These are phyloP conservation scores for Lochmaea capreae DNA, from an alignment of 2,888 invertebrate genomes.

Conservation along the genomic window DNA sequence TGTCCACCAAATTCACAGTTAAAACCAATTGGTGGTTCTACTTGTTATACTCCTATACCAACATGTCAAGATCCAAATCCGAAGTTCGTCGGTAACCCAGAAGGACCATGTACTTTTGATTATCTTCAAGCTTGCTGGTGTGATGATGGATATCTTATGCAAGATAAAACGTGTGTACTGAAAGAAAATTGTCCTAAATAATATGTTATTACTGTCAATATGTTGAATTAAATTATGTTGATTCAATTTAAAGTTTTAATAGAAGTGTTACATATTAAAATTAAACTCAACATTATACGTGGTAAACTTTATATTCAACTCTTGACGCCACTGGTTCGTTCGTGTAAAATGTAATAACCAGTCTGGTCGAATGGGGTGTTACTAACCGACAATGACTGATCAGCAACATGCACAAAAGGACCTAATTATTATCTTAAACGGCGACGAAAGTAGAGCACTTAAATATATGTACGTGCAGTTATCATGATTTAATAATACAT, in stretches of 20 bases:
- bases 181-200: not conserved
- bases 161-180: not conserved
- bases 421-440: constrained; percentile 28
- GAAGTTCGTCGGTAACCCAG: not conserved
- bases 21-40: not conserved
- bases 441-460: constrained; percentile 8
- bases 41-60: not conserved
- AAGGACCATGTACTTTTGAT: not conserved
- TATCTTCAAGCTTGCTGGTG: not conserved
- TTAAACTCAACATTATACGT: no score
- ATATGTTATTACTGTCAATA: not conserved
- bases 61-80: not conserved
- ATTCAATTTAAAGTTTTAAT: no score
- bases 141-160: not conserved
- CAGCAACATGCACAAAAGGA: constrained; percentile 10
- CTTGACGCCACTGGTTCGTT: constrained; percentile 6
- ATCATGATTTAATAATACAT: constrained; percentile 18
- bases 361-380: constrained; percentile 19
- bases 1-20: not conserved
- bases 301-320: no score
- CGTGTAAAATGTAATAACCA: constrained; percentile 20
- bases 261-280: no score
- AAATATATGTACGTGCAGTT: constrained; percentile 1
- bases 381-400: constrained; percentile 24
- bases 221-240: no score